These are phyloP conservation scores for Tachycineta bicolor DNA, from an alignment of 2,113 vertebrate species.

Conservation along the genomic window DNA sequence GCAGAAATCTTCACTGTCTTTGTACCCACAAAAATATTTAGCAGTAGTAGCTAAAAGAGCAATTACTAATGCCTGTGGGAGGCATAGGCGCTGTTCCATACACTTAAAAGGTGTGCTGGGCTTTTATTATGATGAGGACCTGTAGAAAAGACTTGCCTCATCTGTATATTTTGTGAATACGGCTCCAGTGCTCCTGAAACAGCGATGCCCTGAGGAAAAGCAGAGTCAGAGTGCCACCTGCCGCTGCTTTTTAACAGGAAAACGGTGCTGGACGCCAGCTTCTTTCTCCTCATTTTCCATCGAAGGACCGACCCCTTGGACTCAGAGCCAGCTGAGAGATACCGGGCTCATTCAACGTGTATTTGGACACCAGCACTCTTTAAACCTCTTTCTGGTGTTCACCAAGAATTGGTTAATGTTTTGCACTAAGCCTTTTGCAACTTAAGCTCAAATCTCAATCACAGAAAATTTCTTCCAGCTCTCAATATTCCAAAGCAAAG, in stretches of 20 bases:
- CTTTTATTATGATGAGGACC: not conserved
- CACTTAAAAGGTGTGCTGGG: not conserved
- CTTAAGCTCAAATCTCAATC: not conserved
- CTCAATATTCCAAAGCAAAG: not conserved
- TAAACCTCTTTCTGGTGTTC: not conserved
- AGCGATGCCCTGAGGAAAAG: not conserved
- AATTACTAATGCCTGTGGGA: not conserved
- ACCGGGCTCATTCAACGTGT: rapidly evolving
- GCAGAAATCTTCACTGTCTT: not conserved
- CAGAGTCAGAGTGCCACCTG: constrained; percentile 31
- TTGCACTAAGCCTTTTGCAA: not conserved
- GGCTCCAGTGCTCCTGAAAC: not conserved
- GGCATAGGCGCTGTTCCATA: not conserved
- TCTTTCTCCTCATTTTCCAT: not conserved
- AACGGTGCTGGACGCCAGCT: not conserved
- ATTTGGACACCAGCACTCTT: not conserved
- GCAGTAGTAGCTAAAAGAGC: not conserved
- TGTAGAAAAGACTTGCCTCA: not conserved
- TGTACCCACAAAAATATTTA: not conserved
- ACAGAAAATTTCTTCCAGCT: not conserved
- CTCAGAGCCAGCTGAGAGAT: not conserved
- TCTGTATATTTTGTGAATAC: not conserved
- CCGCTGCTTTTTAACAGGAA: not conserved
- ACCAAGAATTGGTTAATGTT: not conserved
- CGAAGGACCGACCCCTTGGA: rapidly evolving